Evolutionary conservation across 2,797 vertebrate species (phyloP).

Genomic region (Molossus alvarezi): DNA sequence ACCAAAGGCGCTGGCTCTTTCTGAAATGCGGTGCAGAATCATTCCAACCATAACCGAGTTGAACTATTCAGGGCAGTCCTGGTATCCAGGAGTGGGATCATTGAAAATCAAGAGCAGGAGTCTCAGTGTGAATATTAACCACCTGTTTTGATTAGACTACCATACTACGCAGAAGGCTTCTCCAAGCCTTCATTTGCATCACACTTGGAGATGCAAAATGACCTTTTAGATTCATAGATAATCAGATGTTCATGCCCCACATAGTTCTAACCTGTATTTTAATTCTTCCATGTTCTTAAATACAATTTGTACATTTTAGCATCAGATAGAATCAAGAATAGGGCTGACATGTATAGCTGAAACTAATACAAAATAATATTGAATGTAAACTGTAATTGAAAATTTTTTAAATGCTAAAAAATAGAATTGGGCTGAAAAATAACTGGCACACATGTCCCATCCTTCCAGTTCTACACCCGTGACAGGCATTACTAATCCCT

Average conservation of each 20-base stretch:
- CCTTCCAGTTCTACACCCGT: background rate
- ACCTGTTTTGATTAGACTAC: background rate
- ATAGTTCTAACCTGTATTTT: slow-evolving; percentile 33
- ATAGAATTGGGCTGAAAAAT: background rate
- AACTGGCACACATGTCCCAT: background rate
- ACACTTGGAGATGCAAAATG: background rate
- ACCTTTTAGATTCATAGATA: background rate
- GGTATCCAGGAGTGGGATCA: background rate
- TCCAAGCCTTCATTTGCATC: slow-evolving; percentile 6
- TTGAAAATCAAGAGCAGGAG: background rate
- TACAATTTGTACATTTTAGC: background rate
- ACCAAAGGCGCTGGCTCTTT: background rate
- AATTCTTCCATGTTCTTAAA: slow-evolving; percentile 54
- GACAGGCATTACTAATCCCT: background rate
- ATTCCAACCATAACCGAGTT: background rate
- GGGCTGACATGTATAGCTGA: background rate
- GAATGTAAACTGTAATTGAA: background rate
- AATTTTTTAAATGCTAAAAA: background rate
- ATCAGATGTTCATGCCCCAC: background rate
- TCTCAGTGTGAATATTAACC: background rate
- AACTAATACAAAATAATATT: background rate
- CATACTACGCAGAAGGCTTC: background rate
- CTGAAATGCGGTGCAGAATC: background rate
- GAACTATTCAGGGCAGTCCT: background rate
- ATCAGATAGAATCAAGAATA: slow-evolving; percentile 41